Percentiles rank a stretch among this genome's conserved stretches.
phyloP scores from a whole-genome alignment of 2,797 vertebrate genomes.

The Crax fasciolata region DNA sequence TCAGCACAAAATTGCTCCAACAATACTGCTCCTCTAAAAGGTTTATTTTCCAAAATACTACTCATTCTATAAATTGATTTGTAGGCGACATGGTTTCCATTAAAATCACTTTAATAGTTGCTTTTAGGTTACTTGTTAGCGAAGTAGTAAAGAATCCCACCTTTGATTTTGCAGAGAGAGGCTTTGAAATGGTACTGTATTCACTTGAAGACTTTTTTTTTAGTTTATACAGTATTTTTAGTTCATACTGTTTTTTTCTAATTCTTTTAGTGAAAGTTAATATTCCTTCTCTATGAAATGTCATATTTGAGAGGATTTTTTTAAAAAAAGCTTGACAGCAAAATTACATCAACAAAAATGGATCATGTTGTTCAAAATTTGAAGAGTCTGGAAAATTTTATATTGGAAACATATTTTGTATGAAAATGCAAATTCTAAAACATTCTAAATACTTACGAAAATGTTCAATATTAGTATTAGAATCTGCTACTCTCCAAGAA shows the following conservation, averaged over 20 bases:
- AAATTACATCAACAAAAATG: constrained; percentile 14
- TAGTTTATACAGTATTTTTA: neutral
- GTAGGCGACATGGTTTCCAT: neutral
- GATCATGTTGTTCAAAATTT: neutral
- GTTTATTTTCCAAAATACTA: neutral
- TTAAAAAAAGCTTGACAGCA: neutral
- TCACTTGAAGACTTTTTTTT: neutral
- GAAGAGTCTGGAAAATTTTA: neutral
- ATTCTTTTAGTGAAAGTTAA: neutral
- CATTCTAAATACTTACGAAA: neutral
- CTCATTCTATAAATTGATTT: neutral
- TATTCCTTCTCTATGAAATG: neutral
- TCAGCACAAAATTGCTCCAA: neutral
- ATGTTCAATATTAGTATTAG: neutral
- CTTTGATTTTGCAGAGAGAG: neutral
- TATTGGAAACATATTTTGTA: neutral
- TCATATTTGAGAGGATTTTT: neutral
- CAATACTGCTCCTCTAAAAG: neutral
- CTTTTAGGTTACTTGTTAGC: neutral
- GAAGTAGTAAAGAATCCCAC: neutral
- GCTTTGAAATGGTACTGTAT: neutral
- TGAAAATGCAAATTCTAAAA: neutral
- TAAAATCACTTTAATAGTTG: neutral
- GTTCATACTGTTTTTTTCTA: neutral
- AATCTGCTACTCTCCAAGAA: neutral